Conservation (phyloP, 2,113 vertebrate genomes). For the mouse (Mus musculus) region DNA sequence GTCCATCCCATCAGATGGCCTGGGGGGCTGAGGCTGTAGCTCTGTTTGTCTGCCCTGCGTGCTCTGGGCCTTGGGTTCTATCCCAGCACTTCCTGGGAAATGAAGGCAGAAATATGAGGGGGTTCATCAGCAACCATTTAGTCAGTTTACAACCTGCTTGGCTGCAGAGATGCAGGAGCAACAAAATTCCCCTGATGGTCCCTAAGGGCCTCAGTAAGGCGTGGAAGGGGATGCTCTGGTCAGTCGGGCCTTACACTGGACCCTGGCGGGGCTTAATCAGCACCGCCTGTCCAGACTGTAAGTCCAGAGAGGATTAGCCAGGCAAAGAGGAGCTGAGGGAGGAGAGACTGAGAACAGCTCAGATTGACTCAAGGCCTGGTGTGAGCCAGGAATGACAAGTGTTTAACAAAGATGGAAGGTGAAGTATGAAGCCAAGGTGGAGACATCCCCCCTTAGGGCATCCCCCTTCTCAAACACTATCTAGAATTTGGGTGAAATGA, state of each 20-base stretch:
- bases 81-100: not conserved
- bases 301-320: not conserved
- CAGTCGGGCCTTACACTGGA: not conserved
- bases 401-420: not conserved
- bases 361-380: no score
- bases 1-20: not conserved
- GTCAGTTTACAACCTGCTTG: not conserved
- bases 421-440: not conserved
- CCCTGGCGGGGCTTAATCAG: not conserved
- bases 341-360: not conserved
- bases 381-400: no score
- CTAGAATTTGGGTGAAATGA: not conserved
- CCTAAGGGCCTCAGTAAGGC: not conserved
- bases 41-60: not conserved
- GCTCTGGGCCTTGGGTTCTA: not conserved
- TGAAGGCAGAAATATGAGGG: not conserved
- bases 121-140: not conserved
- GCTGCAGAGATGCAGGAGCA: not conserved
- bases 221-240: no score
- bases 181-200: not conserved
- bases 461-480: not conserved
- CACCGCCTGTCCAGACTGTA: accelerated
- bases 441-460: not conserved
- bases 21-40: not conserved
- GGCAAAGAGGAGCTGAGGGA: not conserved